Base-by-base conservation (phyloP, 2,113 vertebrate species). In the Nothocercus nigrocapillus region DNA sequence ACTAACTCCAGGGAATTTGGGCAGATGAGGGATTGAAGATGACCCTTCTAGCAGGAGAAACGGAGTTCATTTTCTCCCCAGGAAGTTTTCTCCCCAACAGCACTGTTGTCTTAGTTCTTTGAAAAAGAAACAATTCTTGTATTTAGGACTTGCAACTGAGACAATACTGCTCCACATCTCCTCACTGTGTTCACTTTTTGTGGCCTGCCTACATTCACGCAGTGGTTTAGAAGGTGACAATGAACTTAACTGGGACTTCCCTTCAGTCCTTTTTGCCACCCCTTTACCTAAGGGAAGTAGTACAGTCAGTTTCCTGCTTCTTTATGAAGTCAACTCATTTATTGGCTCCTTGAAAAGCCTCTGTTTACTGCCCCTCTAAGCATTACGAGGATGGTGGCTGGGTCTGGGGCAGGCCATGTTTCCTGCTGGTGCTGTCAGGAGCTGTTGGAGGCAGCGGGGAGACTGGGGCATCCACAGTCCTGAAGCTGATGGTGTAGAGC, bases 291-390 rank as follows among this genome's bases (percentile, higher is more conserved):
- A 13, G 30, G 68, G 51, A 78, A 83, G 38, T 27, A 74, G 11
- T 7, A 5, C 28, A 20, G 76, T 92, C 49, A 68, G 44, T 53
- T 88, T 64, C 36, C 47, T 61, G 47, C 24, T 67, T 40, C 77
- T 66, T 62, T 58, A 82, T 78, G 74, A 64, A 93, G 63, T 85
- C 59, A 42, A 8, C 84, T 76, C 47, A 27, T 86, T 93, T 89
- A 89, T 91, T 89, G 91, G 75, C 79, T 77, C 67, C 76, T 79
- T 2, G 22, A 58, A 73, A 96, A 40, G 30, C 16, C 62, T 73
- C 70, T 36, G 22, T 95, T 94, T 85, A 62, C 53, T 49, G 81
- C 87, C 70, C 72, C 82, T 87, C 73, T 69, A 85, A 91, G 89
- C 38, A 53, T 40, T 38, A 28, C 47, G 25, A 20, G 49, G 49